Conservation (phyloP, 2,888 invertebrate species). For the Ophion slaviceki region DNA sequence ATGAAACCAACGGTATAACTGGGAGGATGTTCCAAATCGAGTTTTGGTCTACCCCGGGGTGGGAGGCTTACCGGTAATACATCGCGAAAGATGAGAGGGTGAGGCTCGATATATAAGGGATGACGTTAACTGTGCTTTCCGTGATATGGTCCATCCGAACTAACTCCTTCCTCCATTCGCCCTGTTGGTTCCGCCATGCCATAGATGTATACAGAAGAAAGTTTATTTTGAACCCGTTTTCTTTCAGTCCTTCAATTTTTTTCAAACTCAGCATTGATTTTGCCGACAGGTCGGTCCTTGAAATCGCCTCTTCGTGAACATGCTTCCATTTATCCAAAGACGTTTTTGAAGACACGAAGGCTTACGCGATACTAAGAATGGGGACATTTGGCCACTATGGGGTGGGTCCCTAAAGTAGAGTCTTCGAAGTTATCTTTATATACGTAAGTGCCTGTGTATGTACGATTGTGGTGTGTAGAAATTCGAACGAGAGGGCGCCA, state of each 20-base stretch:
- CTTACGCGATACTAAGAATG: no score
- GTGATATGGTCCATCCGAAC: conserved; percentile 47
- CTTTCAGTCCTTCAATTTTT: no score
- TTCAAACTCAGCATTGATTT: no score
- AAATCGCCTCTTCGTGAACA: no score
- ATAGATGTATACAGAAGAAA: no score
- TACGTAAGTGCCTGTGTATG: background rate
- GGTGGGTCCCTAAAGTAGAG: no score
- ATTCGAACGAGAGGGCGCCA: conserved; percentile 45
- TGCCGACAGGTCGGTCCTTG: no score
- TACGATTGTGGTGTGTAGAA: conserved; percentile 10
- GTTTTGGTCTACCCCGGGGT: conserved; percentile 21
- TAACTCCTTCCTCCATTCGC: conserved; percentile 4
- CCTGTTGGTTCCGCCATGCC: background rate
- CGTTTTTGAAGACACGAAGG: no score
- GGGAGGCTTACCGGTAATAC: conserved; percentile 27
- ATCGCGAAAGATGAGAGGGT: conserved; percentile 29
- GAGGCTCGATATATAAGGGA: conserved; percentile 46
- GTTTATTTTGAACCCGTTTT: no score
- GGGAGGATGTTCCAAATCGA: conserved; percentile 31
- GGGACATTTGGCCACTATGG: no score
- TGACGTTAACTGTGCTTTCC: conserved; percentile 55
- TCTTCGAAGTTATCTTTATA: background rate
- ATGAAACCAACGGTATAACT: conserved; percentile 36
- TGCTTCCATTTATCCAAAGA: no score